Evolutionary conservation across 92 coral and sea anemone species (phyloP).

Genomic region (Palythoa grandiflora): DNA sequence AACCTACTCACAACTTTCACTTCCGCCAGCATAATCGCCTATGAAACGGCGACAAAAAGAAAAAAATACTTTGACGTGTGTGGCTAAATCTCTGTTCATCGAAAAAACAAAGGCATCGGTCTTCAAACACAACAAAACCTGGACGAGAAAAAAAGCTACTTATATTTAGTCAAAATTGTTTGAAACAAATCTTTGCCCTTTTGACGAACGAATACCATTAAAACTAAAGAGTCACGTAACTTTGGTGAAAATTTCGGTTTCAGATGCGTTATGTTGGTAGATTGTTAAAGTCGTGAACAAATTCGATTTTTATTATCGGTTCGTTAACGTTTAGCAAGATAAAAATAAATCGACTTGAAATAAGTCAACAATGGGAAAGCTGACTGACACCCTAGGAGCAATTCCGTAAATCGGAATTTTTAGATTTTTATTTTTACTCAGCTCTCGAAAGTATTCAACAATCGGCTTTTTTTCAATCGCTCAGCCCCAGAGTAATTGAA

Average conservation of each 20-base stretch:
- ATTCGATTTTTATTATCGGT: background rate
- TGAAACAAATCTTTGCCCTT: background rate
- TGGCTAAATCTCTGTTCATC: background rate
- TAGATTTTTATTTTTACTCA: background rate
- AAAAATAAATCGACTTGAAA: slow-evolving; percentile 51
- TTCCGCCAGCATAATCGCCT: slow-evolving; percentile 29
- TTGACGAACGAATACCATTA: background rate
- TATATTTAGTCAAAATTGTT: background rate
- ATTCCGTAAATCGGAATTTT: background rate
- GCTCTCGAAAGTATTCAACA: background rate
- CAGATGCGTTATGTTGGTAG: slow-evolving; percentile 35
- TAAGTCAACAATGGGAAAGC: slow-evolving; percentile 38
- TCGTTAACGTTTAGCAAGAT: slow-evolving; percentile 10
- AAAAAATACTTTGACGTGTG: background rate
- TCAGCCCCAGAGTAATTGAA: background rate
- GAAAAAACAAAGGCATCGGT: background rate
- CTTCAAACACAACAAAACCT: background rate
- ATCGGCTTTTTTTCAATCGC: background rate
- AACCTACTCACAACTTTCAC: background rate
- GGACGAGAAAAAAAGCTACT: background rate
- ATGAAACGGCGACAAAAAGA: background rate
- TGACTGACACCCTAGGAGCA: slow-evolving; percentile 47
- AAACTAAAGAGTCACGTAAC: background rate
- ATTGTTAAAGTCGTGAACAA: background rate
- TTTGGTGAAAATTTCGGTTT: background rate